These are phyloP conservation scores for Falco peregrinus DNA, from an alignment of 2,797 vertebrate species.

Conservation along the genomic window DNA sequence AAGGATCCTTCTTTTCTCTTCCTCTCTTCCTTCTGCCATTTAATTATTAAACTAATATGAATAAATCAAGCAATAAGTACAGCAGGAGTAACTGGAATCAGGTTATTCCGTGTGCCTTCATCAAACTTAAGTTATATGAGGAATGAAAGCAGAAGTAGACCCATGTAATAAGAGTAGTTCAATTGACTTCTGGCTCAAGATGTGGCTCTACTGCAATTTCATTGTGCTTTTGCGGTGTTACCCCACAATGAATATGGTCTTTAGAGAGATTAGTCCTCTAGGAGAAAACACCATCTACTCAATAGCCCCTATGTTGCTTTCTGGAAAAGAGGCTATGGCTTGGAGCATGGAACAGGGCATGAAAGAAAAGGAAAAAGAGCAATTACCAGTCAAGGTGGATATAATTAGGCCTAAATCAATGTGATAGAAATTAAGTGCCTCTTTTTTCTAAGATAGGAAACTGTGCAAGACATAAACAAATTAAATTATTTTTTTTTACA, in stretches of 20 bases:
- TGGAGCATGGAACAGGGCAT: not conserved
- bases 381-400: conserved; percentile 39
- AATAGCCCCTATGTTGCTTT: not conserved
- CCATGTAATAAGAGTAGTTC: not conserved
- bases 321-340: not conserved
- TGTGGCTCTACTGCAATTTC: not conserved
- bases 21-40: not conserved
- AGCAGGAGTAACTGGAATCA: not conserved
- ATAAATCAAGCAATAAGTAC: not conserved
- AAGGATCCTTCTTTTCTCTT: not conserved
- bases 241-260: not conserved
- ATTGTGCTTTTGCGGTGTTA: not conserved
- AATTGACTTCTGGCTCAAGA: not conserved
- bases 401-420: conserved; percentile 36
- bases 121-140: not conserved
- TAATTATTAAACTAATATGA: not conserved
- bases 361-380: conserved; percentile 8
- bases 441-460: conserved; percentile 26
- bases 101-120: not conserved
- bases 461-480: conserved; percentile 26
- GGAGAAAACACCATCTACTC: not conserved
- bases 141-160: not conserved
- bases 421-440: conserved; percentile 40
- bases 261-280: not conserved
- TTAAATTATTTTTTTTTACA: not conserved